These are phyloP conservation scores for Metacarcinus magister DNA, from an alignment of 2,888 invertebrate species.

Conservation along the genomic window DNA sequence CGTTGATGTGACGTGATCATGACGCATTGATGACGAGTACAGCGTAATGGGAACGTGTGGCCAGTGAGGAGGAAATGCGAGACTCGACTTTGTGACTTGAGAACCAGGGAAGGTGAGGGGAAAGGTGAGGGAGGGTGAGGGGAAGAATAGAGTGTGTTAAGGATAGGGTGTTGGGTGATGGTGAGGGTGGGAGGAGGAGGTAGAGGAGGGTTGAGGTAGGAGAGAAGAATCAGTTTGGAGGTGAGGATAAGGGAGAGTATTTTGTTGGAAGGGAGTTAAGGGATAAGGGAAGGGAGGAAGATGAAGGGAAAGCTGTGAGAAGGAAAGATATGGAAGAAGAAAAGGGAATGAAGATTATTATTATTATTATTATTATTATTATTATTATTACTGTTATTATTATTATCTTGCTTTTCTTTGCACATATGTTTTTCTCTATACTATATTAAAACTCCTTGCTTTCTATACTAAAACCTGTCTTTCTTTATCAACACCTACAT, in stretches of 20 bases:
- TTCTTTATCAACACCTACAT: too few relatives aligned
- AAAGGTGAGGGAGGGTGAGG: neutral
- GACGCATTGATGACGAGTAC: neutral
- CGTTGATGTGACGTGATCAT: neutral
- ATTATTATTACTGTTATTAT: constrained; percentile 52
- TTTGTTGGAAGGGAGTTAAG: neutral
- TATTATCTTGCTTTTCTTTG: neutral
- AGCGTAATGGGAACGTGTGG: neutral
- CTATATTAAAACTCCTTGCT: too few relatives aligned
- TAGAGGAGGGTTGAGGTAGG: neutral
- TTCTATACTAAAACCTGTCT: too few relatives aligned
- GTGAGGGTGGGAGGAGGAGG: neutral
- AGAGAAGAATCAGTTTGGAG: neutral
- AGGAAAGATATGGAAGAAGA: too few relatives aligned
- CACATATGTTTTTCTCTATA: too few relatives aligned
- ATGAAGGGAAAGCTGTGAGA: neutral
- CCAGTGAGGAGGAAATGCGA: neutral
- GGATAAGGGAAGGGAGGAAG: neutral
- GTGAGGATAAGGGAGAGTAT: neutral
- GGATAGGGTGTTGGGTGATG: neutral
- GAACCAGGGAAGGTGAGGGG: neutral
- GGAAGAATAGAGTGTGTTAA: neutral
- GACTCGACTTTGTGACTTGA: neutral
- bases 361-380: constrained; percentile 42
- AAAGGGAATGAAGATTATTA: neutral